These are phyloP conservation scores for Pogonocichla stellata DNA, from an alignment of 2,113 vertebrate species.

Conservation along the genomic window DNA sequence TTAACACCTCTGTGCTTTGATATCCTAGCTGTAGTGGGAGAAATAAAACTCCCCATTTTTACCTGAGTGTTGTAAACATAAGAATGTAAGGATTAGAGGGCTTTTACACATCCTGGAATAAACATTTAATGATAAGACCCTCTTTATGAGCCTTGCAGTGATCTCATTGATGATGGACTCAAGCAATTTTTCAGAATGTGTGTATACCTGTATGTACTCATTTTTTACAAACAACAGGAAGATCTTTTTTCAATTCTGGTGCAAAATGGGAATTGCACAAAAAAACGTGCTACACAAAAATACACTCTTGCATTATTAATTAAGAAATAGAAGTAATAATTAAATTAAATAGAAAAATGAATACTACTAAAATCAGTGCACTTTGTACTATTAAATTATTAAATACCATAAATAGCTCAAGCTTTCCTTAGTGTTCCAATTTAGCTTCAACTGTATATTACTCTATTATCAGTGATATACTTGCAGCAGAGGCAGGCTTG, in stretches of 20 bases:
- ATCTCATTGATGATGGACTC: background rate
- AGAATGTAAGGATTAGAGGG: background rate
- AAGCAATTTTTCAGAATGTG: background rate
- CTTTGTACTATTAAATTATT: background rate
- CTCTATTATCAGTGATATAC: background rate
- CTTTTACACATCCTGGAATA: background rate
- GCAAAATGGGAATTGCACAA: background rate
- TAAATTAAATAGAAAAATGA: background rate
- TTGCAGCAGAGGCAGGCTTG: background rate
- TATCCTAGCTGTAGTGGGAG: background rate
- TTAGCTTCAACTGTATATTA: background rate
- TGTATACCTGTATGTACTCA: background rate
- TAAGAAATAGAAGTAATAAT: constrained; percentile 10
- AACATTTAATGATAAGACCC: background rate
- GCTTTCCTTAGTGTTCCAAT: background rate
- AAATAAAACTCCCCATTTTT: background rate
- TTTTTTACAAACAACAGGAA: background rate
- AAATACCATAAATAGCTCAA: background rate
- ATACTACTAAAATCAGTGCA: background rate
- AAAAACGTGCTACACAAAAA: background rate
- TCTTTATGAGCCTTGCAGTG: background rate
- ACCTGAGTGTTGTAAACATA: background rate
- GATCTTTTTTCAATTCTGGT: background rate
- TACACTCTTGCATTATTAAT: background rate
- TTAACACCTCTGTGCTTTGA: background rate